A percentile compares a stretch with the other conserved stretches of the same genome.
phyloP scores from a whole-genome alignment of 1,140 invertebrate genomes.

The Paraescarpia echinospica region DNA sequence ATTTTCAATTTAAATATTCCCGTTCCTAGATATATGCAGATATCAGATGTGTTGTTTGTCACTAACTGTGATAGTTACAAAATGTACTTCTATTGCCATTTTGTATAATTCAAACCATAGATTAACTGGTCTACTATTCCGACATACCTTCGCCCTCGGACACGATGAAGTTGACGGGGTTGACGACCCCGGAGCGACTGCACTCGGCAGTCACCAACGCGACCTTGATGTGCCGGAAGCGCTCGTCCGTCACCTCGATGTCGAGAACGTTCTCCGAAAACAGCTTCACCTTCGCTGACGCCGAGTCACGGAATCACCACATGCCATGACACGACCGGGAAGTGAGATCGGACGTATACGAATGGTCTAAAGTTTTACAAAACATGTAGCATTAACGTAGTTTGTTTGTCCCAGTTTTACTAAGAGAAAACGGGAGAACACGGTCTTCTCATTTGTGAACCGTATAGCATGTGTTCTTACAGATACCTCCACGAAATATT shows the following conservation, averaged over 20 bases:
- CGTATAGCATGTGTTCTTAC: too few relatives aligned
- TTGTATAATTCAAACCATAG: too few relatives aligned
- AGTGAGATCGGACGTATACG: neutral
- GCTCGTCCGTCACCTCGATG: constrained; percentile 39
- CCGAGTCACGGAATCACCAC: neutral
- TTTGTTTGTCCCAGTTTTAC: neutral
- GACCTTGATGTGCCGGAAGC: constrained; percentile 42
- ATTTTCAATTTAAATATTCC: too few relatives aligned
- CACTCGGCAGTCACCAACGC: constrained; percentile 47
- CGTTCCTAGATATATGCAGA: too few relatives aligned
- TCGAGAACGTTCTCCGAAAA: constrained; percentile 39
- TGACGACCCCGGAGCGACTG: constrained; percentile 46
- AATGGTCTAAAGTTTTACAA: too few relatives aligned
- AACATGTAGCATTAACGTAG: too few relatives aligned
- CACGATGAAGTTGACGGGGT: constrained; percentile 50
- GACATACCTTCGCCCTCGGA: constrained; percentile 51
- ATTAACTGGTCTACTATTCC: too few relatives aligned
- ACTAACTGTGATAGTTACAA: too few relatives aligned
- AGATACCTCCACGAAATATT: too few relatives aligned
- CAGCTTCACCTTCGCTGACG: constrained; percentile 34
- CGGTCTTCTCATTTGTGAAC: neutral
- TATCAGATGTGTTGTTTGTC: too few relatives aligned
- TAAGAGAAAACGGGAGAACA: neutral
- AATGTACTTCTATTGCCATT: too few relatives aligned
- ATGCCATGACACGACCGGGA: neutral